Percentiles rank a stretch among this genome's conserved stretches.
These are phyloP conservation scores for Augochlorella aurata DNA, from an alignment of 2,888 invertebrate genomes.

Conservation along the genomic window DNA sequence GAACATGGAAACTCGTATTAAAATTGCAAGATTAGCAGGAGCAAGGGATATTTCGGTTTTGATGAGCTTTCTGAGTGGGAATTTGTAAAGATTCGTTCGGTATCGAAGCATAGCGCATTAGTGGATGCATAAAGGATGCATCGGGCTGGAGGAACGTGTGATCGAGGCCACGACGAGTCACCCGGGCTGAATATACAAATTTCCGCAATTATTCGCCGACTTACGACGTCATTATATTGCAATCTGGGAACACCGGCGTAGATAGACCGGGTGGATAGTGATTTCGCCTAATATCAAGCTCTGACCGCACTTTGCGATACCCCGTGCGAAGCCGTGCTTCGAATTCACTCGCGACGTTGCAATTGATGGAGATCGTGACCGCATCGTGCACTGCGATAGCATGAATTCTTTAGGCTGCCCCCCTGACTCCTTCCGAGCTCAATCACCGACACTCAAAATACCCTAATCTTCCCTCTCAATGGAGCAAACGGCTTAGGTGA, in stretches of 20 bases:
- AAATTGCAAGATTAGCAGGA: background rate
- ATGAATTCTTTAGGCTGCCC: slow-evolving; percentile 25
- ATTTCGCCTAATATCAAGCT: slow-evolving; percentile 70
- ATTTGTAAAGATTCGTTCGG: background rate
- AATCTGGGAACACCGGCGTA: slow-evolving; percentile 70
- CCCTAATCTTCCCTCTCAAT: background rate
- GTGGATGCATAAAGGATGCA: slow-evolving; percentile 34
- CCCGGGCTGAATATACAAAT: slow-evolving; percentile 49
- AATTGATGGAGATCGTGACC: slow-evolving; percentile 36
- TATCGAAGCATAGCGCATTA: background rate
- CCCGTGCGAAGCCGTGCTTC: slow-evolving; percentile 23
- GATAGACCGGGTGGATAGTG: slow-evolving; percentile 51
- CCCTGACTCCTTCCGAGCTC: background rate
- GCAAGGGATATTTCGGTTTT: background rate
- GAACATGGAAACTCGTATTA: background rate
- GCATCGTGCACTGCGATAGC: background rate
- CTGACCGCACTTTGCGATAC: slow-evolving; percentile 71
- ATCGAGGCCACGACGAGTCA: slow-evolving; percentile 41
- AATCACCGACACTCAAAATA: background rate
- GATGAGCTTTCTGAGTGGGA: background rate
- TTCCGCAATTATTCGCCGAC: slow-evolving; percentile 70
- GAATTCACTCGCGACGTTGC: slow-evolving; percentile 22
- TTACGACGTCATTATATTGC: slow-evolving; percentile 76
- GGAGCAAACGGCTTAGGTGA: background rate
- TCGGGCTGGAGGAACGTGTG: slow-evolving; percentile 41